Base-by-base conservation (phyloP, 37 sponge, comb jelly and placozoan genomes). In the Cladorhizidae sp. region DNA sequence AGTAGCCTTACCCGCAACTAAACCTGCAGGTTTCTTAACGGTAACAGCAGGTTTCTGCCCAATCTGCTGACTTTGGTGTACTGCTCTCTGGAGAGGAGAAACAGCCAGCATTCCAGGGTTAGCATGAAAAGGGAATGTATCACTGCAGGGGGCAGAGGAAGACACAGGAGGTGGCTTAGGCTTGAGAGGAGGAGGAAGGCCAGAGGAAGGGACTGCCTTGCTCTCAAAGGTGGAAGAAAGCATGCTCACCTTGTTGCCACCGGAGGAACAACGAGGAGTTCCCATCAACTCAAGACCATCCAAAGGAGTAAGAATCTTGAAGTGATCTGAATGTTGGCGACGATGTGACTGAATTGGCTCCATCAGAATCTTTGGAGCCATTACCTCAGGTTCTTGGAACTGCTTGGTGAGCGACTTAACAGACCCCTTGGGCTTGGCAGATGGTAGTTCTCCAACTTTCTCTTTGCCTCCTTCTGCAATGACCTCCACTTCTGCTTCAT, bases 61-160 rank as follows among this genome's bases (percentile, higher is more conserved):
- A 7, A 40, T 8, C 8, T 28, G 54, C 42, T 68, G 84, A 33
- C 75, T 36, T 43, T 54, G 56, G 28, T 54, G 55, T n/a, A 57
- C 76, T 7, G 76, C 76, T 37, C 69, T 33, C 69, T 83, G 84
- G 21, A 83, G 76, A 23, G 84, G 84, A 49, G 83, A 82, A 28
- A 40, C 52, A 8, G 51, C 31, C 0, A 74, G 54, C 14, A 58
- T 3, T 2, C 75, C 58, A 23, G 37, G 31, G 39, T 29, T 31
- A 23, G 54, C 68, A 59, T 63, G 38, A 21, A 85, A 20, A 20
- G 79, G 80, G 38, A 86, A 86, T 9, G 74, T 72, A 18, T 54
- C 43, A 12, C 42, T 40, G 11, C 23, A 6, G 17, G 71, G 57
- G 31, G 74, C 45, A 51, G 64, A 35, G 28, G 29, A 32, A 3